These are phyloP conservation scores for Seriola aureovittata DNA, from an alignment of 2,113 vertebrate genomes.

Conservation along the genomic window DNA sequence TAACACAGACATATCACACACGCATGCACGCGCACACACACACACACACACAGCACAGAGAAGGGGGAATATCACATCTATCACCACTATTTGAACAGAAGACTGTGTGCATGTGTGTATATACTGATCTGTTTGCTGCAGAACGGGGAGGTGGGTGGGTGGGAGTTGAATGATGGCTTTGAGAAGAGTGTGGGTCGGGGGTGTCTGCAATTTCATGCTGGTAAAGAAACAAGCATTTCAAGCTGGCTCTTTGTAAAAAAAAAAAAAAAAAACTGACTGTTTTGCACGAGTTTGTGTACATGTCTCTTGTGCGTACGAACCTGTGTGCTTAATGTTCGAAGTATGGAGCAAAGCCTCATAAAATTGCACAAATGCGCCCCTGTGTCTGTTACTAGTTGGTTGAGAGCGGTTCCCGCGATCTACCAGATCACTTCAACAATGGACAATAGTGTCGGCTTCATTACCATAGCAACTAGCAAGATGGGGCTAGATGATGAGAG, in stretches of 20 bases:
- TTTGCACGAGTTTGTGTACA: conserved; percentile 41
- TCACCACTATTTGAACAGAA: conserved; percentile 80
- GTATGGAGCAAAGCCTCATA: conserved; percentile 31
- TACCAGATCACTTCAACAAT: conserved; percentile 81
- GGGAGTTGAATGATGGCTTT: conserved; percentile 83
- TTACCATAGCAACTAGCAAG: conserved; percentile 84
- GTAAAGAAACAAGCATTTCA: conserved; percentile 74
- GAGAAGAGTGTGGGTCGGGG: conserved; percentile 83
- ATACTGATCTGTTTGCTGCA: conserved; percentile 80
- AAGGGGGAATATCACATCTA: conserved; percentile 77
- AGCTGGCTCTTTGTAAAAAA: conserved; percentile 64
- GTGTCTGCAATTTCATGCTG: conserved; percentile 82
- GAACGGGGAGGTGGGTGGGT: conserved; percentile 77
- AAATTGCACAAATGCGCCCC: conserved; percentile 49
- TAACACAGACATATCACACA: conserved; percentile 70
- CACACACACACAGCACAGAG: conserved; percentile 9
- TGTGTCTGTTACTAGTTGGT: conserved; percentile 64
- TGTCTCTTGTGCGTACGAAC: conserved; percentile 29
- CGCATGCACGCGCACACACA: conserved; percentile 6
- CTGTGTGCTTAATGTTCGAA: conserved; percentile 30
- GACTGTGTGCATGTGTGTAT: conserved; percentile 70
- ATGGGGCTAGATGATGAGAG: conserved; percentile 73
- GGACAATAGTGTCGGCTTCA: conserved; percentile 80
- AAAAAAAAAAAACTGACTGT: conserved; percentile 45
- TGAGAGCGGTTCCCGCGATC: conserved; percentile 70